Evolutionary conservation across 2,888 invertebrate species (phyloP).

Genomic region (Acleris emargana): DNA sequence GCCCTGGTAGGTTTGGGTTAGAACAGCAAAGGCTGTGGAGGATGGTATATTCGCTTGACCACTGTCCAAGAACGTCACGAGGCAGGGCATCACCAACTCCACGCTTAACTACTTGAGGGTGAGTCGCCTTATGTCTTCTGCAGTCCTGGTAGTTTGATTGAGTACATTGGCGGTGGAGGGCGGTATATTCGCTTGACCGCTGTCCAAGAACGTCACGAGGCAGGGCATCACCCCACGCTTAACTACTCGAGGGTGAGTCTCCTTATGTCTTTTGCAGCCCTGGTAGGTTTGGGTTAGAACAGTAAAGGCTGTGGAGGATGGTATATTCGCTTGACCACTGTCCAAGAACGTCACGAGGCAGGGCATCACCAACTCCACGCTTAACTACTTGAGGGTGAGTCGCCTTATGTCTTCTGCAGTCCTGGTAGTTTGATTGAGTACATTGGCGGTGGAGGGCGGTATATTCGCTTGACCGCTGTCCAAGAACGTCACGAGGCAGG

Average conservation of each 20-base stretch:
- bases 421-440: neutral
- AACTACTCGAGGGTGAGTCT: constrained; percentile 96
- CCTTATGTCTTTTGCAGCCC: constrained; percentile 14
- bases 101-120: constrained; percentile 99
- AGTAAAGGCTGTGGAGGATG: neutral
- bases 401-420: constrained; percentile 21
- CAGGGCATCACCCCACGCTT: constrained; percentile 98
- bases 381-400: constrained; percentile 97
- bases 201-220: constrained; percentile 98
- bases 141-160: neutral
- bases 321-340: constrained; percentile 63
- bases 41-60: too few relatives aligned
- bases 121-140: constrained; percentile 55
- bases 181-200: too few relatives aligned
- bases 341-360: constrained; percentile 98
- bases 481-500: constrained; percentile 98
- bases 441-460: neutral
- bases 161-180: too few relatives aligned
- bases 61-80: constrained; percentile 97
- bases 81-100: constrained; percentile 98
- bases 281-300: neutral
- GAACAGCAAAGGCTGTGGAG: neutral
- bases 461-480: constrained; percentile 78
- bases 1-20: neutral
- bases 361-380: constrained; percentile 98